phyloP scores from a whole-genome alignment of 2,888 invertebrate genomes.

The Meghimatium bilineatum region DNA sequence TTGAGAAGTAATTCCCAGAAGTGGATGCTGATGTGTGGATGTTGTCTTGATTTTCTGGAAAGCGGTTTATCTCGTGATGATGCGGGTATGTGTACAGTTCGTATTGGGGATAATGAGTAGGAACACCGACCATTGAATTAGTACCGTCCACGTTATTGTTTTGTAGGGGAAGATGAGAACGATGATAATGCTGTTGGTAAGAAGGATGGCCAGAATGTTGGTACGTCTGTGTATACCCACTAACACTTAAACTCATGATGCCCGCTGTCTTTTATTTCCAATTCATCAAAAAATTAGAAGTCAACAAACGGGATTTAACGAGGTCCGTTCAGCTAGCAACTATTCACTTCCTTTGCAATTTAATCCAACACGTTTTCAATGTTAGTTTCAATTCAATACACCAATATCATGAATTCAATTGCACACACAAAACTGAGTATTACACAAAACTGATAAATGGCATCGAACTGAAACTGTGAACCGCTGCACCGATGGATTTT shows the following conservation, averaged over 20 bases:
- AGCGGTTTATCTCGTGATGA: conserved; percentile 54
- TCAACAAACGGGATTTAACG: no score
- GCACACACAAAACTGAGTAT: no score
- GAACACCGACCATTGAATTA: not conserved
- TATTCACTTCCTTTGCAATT: no score
- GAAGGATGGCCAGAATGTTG: conserved; percentile 47
- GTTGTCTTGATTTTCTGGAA: conserved; percentile 62
- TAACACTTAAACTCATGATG: conserved; percentile 70
- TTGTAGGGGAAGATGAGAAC: not conserved
- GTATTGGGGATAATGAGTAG: conserved; percentile 34
- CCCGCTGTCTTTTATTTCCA: not conserved
- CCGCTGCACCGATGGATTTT: no score
- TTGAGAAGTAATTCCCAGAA: conserved; percentile 64
- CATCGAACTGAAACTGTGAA: no score
- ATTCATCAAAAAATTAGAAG: no score
- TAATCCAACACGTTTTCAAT: no score
- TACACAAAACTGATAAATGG: no score
- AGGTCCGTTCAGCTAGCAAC: no score
- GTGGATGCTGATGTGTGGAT: conserved; percentile 9
- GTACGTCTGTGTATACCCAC: conserved; percentile 66
- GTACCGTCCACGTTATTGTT: not conserved
- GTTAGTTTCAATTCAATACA: no score
- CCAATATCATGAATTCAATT: no score
- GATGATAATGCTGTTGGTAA: not conserved
- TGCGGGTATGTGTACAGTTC: conserved; percentile 56